Evolutionary conservation across 2,113 vertebrate species (phyloP).

Genomic region (Casuarius casuarius): DNA sequence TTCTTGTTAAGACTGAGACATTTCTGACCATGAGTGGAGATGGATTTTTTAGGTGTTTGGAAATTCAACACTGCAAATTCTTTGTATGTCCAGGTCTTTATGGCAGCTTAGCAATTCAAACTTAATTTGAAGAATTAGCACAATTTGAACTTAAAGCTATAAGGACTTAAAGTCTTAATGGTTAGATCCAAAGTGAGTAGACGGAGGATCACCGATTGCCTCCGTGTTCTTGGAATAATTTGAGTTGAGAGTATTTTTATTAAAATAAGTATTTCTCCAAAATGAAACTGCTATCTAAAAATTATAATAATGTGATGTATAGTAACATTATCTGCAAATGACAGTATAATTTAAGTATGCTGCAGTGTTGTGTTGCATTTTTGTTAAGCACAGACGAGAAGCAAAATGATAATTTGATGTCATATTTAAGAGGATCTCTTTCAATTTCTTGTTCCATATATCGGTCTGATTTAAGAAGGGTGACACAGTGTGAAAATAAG

Average conservation of each 20-base stretch:
- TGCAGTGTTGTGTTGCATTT: neutral
- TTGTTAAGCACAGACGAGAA: neutral
- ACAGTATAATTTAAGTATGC: neutral
- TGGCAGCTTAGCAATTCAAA: neutral
- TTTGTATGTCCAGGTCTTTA: neutral
- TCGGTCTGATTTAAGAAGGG: neutral
- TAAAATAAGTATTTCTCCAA: neutral
- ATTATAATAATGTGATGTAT: neutral
- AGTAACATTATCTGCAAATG: neutral
- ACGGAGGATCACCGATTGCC: neutral
- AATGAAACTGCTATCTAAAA: neutral
- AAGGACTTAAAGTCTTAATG: too few species aligned
- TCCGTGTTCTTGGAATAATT: neutral
- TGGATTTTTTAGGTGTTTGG: neutral
- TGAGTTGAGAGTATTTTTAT: neutral
- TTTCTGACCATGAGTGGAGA: neutral
- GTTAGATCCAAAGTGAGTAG: neutral
- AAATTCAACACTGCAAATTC: neutral
- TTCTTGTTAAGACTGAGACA: neutral
- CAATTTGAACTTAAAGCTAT: neutral
- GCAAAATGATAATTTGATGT: neutral
- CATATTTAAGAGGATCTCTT: neutral
- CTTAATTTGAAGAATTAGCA: neutral
- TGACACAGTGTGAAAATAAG: slow-evolving; percentile 6
- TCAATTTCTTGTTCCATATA: neutral